Base-by-base conservation (phyloP, 2,113 vertebrate genomes). In the Opisthocomus hoazin region DNA sequence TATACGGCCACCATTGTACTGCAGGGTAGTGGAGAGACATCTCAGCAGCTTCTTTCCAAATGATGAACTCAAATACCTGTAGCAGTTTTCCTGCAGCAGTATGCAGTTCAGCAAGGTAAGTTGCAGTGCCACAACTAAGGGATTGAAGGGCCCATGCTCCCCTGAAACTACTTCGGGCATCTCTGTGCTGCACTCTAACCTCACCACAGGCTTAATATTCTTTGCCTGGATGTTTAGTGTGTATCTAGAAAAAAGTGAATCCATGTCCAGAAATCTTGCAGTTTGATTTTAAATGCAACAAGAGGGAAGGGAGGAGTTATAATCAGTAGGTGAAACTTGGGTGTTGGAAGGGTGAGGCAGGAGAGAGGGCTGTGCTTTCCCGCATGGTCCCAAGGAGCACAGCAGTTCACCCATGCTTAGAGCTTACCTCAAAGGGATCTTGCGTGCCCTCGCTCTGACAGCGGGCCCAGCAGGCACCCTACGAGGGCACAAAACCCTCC, bases 311-410 rank as follows among this genome's bases (percentile, higher is more conserved):
- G 43, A 96, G 64, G 64, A 92, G 60, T n/a, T 86, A 20, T 11
- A 43, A 53, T 56, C 39, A 37, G 64, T 4, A 51, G 60, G 48
- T 71, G 83, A 90, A 82, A 84, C 36, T 34, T 56, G 61, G 15
- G 48, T 57, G 82, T 24, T 24, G 76, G 91, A 94, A 63, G 65
- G 89, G 73, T 36, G 80, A 92, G 80, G 68, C 69, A 78, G 23
- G 19, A 83, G 39, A 54, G 63, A 85, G 24, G 39, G 32, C 5
- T 90, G 79, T 78, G 32, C n/a, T 65, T 16, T 61, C 19, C 37
- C 48, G 37, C 4, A 0, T 60, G 76, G 68, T 61, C 66, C 37
- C 3, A 8, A 32, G 19, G 26, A 84, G 22, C 1, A 0, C n/a
- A 91, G 57, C 29, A 24, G 51, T 34, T 78, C 53, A 45, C 34